These are phyloP conservation scores for Dasysyrphus albostriatus DNA, from an alignment of 2,888 invertebrate genomes.

Conservation along the genomic window DNA sequence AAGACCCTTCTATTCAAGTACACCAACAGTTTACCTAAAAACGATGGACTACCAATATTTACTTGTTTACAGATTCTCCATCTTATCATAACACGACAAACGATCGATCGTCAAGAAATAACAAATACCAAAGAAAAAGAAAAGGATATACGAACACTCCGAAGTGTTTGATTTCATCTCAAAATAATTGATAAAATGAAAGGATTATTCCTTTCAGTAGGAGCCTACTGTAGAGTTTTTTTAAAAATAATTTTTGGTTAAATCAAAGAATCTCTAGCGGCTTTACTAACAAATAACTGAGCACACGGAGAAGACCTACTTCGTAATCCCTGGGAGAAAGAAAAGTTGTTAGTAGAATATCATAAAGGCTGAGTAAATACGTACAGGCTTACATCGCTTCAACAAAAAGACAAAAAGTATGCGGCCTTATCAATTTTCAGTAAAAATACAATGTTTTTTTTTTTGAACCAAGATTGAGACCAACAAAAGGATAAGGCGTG, in stretches of 20 bases:
- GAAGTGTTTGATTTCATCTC: constrained; percentile 74
- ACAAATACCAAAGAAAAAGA: constrained; percentile 27
- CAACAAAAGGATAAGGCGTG: constrained; percentile 70
- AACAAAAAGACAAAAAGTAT: constrained; percentile 61
- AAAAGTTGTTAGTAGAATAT: constrained; percentile 55
- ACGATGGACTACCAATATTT: constrained; percentile 5
- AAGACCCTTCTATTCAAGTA: not conserved
- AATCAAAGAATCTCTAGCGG: constrained; percentile 59
- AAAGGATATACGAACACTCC: constrained; percentile 53
- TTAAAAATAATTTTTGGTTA: constrained; percentile 51
- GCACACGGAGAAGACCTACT: constrained; percentile 18
- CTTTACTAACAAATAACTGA: constrained; percentile 47
- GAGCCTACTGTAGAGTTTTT: constrained; percentile 15
- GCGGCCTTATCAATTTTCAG: constrained; percentile 46
- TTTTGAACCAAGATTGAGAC: constrained; percentile 7
- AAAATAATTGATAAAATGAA: constrained; percentile 64
- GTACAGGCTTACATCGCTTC: constrained; percentile 61
- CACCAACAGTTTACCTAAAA: not conserved
- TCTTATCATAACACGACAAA: constrained; percentile 63
- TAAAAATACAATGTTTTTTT: not conserved
- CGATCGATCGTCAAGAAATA: constrained; percentile 35
- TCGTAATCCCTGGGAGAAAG: constrained; percentile 50
- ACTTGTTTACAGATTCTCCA: constrained; percentile 50
- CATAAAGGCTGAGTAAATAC: constrained; percentile 68
- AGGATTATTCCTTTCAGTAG: constrained; percentile 61